phyloP scores from a whole-genome alignment of 2,113 vertebrate species.

The Trematomus loennbergii region DNA sequence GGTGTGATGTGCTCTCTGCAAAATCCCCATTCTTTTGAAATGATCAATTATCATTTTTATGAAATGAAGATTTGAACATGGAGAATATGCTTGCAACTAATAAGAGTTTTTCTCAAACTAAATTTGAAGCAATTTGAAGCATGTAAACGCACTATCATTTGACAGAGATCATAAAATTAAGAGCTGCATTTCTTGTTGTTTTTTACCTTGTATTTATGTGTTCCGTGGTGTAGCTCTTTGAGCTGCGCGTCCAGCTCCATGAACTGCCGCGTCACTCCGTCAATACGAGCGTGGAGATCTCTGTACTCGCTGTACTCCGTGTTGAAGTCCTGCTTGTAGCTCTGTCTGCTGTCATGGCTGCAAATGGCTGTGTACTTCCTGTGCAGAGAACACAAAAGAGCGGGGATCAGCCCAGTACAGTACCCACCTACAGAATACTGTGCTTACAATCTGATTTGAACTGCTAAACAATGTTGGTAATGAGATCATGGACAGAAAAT shows the following conservation, averaged over 20 bases:
- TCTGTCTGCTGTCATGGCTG: constrained; percentile 88
- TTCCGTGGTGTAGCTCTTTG: constrained; percentile 87
- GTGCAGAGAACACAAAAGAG: background rate
- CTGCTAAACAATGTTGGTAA: background rate
- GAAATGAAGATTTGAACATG: background rate
- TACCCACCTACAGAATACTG: background rate
- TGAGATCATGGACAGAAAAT: background rate
- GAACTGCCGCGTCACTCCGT: constrained; percentile 89
- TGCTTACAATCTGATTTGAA: background rate
- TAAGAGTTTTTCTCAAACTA: too few species aligned
- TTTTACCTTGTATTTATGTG: constrained; percentile 90
- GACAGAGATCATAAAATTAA: too few species aligned
- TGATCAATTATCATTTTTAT: background rate
- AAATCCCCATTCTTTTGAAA: too few species aligned
- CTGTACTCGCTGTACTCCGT: constrained; percentile 92
- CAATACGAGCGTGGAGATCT: constrained; percentile 90
- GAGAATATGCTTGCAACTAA: too few species aligned
- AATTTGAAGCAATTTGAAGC: too few species aligned
- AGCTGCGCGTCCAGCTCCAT: constrained; percentile 90
- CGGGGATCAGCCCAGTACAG: background rate
- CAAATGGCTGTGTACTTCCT: constrained; percentile 89
- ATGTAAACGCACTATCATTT: too few species aligned
- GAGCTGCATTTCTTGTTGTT: too few species aligned
- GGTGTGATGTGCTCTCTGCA: too few species aligned
- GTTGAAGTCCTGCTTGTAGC: constrained; percentile 94